phyloP scores from a whole-genome alignment of 2,888 invertebrate species.

The Latheticus oryzae region DNA sequence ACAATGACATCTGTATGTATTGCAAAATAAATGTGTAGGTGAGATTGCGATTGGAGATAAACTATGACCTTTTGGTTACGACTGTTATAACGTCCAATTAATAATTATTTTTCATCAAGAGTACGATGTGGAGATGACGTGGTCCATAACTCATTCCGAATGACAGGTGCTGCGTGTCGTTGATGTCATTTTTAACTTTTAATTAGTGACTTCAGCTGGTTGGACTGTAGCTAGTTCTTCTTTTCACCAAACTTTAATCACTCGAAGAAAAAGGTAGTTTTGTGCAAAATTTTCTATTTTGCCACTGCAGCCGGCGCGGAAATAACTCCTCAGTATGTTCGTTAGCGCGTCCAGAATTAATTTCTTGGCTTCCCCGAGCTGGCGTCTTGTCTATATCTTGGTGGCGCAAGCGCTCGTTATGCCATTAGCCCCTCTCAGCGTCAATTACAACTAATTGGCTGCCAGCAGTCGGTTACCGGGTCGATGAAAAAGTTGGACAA shows the following conservation, averaged over 20 bases:
- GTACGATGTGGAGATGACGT: constrained; percentile 18
- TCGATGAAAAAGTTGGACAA: constrained; percentile 65
- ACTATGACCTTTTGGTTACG: constrained; percentile 24
- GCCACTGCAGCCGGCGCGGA: constrained; percentile 35
- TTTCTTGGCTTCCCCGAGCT: constrained; percentile 56
- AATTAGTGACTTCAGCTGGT: constrained; percentile 39
- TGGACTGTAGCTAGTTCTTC: too few species aligned
- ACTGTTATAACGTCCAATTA: constrained; percentile 30
- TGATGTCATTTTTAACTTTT: constrained; percentile 43
- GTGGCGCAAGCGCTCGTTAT: constrained; percentile 55
- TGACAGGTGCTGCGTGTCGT: constrained; percentile 41
- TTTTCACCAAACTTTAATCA: too few species aligned
- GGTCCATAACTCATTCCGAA: constrained; percentile 32
- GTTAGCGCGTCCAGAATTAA: constrained; percentile 56
- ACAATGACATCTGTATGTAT: too few species aligned
- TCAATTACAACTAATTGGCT: constrained; percentile 63
- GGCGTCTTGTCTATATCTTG: constrained; percentile 52
- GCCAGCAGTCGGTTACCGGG: constrained; percentile 63
- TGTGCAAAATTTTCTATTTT: constrained; percentile 23
- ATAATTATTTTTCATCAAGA: constrained; percentile 38
- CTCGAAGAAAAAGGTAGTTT: background rate
- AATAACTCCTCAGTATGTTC: constrained; percentile 50
- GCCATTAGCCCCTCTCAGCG: constrained; percentile 51
- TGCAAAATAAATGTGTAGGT: constrained; percentile 3
- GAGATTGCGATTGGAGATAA: constrained; percentile 22